phyloP scores from a whole-genome alignment of 1,140 invertebrate species.

The Euwallacea fornicatus region DNA sequence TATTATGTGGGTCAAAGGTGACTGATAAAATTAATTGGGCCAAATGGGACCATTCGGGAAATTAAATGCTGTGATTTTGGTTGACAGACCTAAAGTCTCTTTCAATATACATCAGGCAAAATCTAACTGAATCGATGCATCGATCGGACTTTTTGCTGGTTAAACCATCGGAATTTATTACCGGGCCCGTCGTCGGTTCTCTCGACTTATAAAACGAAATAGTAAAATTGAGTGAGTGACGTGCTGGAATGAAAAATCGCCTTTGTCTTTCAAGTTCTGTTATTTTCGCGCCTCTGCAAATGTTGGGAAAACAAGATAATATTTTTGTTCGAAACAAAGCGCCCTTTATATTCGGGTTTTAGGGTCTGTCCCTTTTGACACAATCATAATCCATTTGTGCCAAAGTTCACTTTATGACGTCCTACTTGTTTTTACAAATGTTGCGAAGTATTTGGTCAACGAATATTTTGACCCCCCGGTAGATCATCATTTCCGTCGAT shows the following conservation, averaged over 20 bases:
- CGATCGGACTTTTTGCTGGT: conserved; percentile 7
- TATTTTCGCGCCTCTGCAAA: conserved; percentile 32
- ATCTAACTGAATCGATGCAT: neutral
- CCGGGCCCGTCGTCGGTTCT: conserved; percentile 13
- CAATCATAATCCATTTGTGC: conserved; percentile 32
- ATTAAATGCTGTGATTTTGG: no score
- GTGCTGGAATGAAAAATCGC: conserved; percentile 35
- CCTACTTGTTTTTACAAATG: conserved; percentile 4
- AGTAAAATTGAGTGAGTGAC: conserved; percentile 39
- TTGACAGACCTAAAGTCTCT: conserved; percentile 20
- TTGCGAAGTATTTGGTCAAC: no score
- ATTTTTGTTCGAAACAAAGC: conserved; percentile 32
- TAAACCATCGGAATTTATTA: conserved; percentile 28
- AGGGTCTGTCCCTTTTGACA: conserved; percentile 21
- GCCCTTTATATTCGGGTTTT: conserved; percentile 25
- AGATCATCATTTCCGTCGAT: no score
- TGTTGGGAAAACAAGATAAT: conserved; percentile 35
- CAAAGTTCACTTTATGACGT: conserved; percentile 19
- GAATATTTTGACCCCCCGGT: no score
- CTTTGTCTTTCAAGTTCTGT: conserved; percentile 37
- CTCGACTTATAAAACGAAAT: conserved; percentile 24
- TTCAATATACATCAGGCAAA: conserved; percentile 17
- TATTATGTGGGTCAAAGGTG: conserved; percentile 31
- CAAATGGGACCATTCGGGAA: neutral
- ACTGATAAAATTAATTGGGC: conserved; percentile 27